Base-by-base conservation (phyloP, 2,797 vertebrate species). In the Oreortyx pictus region DNA sequence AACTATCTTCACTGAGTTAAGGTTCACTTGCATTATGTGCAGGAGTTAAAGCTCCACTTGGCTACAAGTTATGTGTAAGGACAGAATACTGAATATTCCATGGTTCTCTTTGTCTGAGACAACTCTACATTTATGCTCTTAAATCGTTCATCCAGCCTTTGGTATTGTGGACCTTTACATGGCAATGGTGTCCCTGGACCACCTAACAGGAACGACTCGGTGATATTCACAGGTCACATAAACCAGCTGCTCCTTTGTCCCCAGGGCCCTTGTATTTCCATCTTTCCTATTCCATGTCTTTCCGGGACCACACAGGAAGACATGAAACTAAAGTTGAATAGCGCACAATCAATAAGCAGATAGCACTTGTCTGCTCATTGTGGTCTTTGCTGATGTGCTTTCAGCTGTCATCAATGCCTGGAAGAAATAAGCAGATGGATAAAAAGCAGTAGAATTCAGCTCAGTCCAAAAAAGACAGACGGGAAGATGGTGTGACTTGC, bases 351-450 rank as follows among this genome's bases (percentile, higher is more conserved):
- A 92, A 71, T 94, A 94, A 82, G 71, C 92, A 95, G 87, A 54
- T 71, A 79, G 82, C 66, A 37, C 43, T 96, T 89, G 47, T 44
- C 79, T 93, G 60, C 15, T 73, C 9, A 0, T 54, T 59, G 82
- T 64, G 64, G 57, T 82, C 84, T 33, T 92, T 89, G 91, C 74
- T 96, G 92, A 87, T 93, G 85, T 70, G 74, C 90, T 92, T 92
- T 95, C 92, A 95, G 89, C 95, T 90, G 92, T 77, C 65, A 4
- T 57, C 82, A 66, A 4, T 90, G 85, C 94, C 95, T 92, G 82
- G 93, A 68, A 95, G 93, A 95, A 93, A 95, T 11, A 68, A 91
- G 85, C 94, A 96, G 93, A 95, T 95, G 95, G 94, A 91, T 91
- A 86, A 88, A 94, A 93, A 88, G 43, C 94, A 92, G 85, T 91